Base-by-base conservation (phyloP, 2,888 invertebrate genomes). In the Himalopsyche anomala region DNA sequence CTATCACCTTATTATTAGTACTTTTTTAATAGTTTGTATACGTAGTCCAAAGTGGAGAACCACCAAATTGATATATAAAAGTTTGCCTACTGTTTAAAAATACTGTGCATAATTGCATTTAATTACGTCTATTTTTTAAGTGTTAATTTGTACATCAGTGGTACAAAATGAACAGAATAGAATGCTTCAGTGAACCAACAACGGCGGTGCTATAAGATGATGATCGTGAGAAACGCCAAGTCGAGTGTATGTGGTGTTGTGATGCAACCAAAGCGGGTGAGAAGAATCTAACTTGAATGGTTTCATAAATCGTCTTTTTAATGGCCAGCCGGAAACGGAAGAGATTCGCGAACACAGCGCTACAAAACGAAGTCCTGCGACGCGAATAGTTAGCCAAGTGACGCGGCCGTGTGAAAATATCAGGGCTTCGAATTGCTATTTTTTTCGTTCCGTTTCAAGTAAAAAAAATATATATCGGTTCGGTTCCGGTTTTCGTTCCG, bases 311-410 rank as follows among this genome's bases (percentile, higher is more conserved):
- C 19, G 62, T 62, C n/a, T 62, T 62, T 19, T 19, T 62, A 62
- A 62, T 62, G 62, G 62, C 19, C 62, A 62, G 62, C 19, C 3
- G 62, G 62, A 62, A 62, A 11, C 62, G 19, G 19, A 62, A 62
- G 62, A 62, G n/a, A 62, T 62, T 62, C 28, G 62, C 62, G 8
- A 62, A 19, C 19, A 62, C 6, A 19, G 62, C 62, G 19, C n/a
- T 62, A 19, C 62, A 62, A 62, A 62, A 19, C 28, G 62, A 62
- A 62, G 62, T 62, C 62, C 62, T 62, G 28, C 62, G 28, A 62
- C 6, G 62, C 28, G 28, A 62, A 62, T 62, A 19, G 62, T 62
- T 19, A 56, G n/a, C n/a, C 17, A 17, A 56, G 56, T n/a, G n/a
- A 17, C n/a, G 19, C 11, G 19, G 62, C 8, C 62, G 28, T 62